These are phyloP conservation scores for Ptychochromis oligacanthus DNA, from an alignment of 2,113 vertebrate genomes.

Conservation along the genomic window DNA sequence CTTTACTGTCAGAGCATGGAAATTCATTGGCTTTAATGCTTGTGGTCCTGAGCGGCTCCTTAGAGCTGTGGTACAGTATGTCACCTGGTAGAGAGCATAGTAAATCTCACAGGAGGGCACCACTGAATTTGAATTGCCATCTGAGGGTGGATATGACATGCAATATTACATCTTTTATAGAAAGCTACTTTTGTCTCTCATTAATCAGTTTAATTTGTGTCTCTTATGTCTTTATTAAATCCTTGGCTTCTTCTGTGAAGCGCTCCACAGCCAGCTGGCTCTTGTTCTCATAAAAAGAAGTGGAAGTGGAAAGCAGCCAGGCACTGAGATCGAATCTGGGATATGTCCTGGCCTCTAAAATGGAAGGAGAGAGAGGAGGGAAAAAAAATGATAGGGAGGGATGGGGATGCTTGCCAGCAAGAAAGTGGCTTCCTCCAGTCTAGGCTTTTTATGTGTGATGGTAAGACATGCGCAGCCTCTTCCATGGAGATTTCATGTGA, in stretches of 20 bases:
- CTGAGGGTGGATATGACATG: background rate
- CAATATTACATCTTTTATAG: slow-evolving; percentile 3
- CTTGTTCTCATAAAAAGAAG: slow-evolving; percentile 39
- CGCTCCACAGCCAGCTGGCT: slow-evolving; percentile 51
- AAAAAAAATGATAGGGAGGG: background rate
- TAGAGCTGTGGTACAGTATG: slow-evolving; percentile 8
- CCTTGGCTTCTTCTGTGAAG: slow-evolving; percentile 37
- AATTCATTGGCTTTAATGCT: slow-evolving; percentile 32
- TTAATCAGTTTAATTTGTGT: slow-evolving; percentile 26
- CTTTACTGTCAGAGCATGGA: slow-evolving; percentile 36
- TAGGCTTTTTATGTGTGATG: background rate
- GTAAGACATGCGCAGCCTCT: background rate
- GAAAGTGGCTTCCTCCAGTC: slow-evolving; percentile 3
- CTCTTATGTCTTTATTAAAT: slow-evolving; percentile 46
- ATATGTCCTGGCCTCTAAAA: slow-evolving; percentile 38
- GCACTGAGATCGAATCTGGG: slow-evolving; percentile 24
- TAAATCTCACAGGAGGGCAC: background rate
- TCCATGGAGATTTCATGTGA: slow-evolving; percentile 25
- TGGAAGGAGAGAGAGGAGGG: background rate
- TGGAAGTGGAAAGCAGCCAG: slow-evolving; percentile 54
- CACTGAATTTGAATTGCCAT: slow-evolving; percentile 11
- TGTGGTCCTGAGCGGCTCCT: slow-evolving; percentile 9
- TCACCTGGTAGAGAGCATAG: slow-evolving; percentile 13
- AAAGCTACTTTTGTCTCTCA: slow-evolving; percentile 16
- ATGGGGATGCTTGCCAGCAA: background rate